A percentile compares a stretch with the other conserved stretches of the same genome.
phyloP scores from a whole-genome alignment of 35 echinoderm and acorn worm species.

The Ophiothrix spiculata region DNA sequence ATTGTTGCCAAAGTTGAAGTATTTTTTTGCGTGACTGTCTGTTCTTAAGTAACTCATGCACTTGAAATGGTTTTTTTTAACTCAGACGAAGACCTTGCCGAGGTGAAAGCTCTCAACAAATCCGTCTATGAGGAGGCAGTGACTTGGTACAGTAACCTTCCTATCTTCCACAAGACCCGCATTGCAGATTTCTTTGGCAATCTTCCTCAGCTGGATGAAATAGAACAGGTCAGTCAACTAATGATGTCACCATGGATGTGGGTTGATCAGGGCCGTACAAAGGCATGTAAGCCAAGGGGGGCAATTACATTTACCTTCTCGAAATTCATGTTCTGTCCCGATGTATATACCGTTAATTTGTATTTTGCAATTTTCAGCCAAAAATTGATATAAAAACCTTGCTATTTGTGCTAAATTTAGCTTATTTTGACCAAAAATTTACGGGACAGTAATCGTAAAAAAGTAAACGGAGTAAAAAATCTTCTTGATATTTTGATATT shows the following conservation, averaged over 20 bases:
- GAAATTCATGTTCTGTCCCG: too few species aligned
- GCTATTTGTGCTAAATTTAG: too few species aligned
- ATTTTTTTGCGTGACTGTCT: not conserved
- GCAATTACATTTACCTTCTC: too few species aligned
- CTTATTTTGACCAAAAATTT: too few species aligned
- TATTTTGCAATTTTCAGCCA: too few species aligned
- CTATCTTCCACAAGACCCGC: conserved; percentile 41
- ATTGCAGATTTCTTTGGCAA: conserved; percentile 72
- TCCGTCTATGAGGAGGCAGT: conserved; percentile 62
- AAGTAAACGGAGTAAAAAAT: too few species aligned
- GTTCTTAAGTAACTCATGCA: not conserved
- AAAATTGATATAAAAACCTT: too few species aligned
- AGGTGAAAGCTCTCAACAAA: conserved; percentile 44
- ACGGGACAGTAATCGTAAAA: too few species aligned
- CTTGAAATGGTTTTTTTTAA: not conserved
- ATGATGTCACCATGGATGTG: not conserved
- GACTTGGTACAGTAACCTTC: conserved; percentile 66
- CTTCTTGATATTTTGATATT: too few species aligned
- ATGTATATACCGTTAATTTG: too few species aligned
- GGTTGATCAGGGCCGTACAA: too few species aligned
- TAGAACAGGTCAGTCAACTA: conserved; percentile 28
- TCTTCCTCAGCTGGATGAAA: conserved; percentile 57
- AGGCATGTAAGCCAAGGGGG: too few species aligned
- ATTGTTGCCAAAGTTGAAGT: not conserved
- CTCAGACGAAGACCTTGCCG: conserved; percentile 59